Base-by-base conservation (phyloP, 2,797 vertebrate genomes). In the Enteromius treurensis region DNA sequence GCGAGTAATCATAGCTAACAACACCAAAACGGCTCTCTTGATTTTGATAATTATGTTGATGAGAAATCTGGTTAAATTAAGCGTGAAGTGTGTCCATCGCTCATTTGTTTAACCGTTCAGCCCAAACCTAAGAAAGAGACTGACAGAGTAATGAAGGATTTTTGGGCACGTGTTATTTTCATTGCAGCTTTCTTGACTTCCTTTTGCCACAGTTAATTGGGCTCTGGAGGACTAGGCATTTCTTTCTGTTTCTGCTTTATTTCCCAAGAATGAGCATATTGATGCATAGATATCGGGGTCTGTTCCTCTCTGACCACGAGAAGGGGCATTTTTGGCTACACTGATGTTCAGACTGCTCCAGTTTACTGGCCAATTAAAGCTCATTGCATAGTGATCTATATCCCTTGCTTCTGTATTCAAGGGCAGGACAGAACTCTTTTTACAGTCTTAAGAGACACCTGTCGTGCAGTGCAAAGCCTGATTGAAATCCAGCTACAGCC, bases 1-100 rank as follows among this genome's bases (percentile, higher is more conserved):
- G 53, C 34, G 14, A 64, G 53, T 88, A 86, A 88, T 85, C 84
- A 85, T 81, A 14, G 76, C 65, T 86, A 86, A 88, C 83, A 86
- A 51, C 37, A 49, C 70, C 60, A 79, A 77, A 80, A 86, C 81
- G 26, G 80, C 68, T 47, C 82, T 81, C 70, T 71, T 74, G 77
- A 88, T 83, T 84, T 78, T 80, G 42, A 78, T 73, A 82, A 84
- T 86, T 79, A 82, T 23, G 23, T 62, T 69, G 64, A 77, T 69
- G 79, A 60, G 79, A 75, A 62, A 62, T 60, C 79, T 70, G 68
- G 68, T 55, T 53, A 79, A 78, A 84, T 81, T 74, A 67, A 37
- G 23, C 64, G 32, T 45, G 51, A 82, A 60, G 69, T 82, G 55
- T 32, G 60, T 77, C 8, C 53, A 32, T 45, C 60, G 17, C 77